Conservation (phyloP, 2,113 vertebrate species). For the Anguilla rostrata region DNA sequence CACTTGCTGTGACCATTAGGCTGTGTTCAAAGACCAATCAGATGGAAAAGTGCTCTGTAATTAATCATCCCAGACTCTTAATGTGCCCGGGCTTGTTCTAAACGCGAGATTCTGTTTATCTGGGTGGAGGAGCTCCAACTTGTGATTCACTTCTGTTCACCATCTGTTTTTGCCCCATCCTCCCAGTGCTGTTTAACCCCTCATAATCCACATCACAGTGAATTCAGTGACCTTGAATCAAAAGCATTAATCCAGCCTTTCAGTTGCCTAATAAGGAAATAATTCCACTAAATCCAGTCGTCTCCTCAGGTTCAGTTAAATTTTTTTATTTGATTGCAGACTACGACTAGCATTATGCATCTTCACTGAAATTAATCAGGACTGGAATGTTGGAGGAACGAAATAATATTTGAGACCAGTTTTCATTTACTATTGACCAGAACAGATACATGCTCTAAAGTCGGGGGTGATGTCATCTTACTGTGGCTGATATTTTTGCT, state of each 20-base stretch:
- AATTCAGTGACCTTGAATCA: background rate
- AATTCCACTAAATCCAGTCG: background rate
- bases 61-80: background rate
- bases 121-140: constrained; percentile 47
- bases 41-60: background rate
- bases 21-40: background rate
- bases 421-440: background rate
- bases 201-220: constrained; percentile 23
- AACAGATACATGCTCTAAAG: background rate
- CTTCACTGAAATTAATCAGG: background rate
- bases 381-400: background rate
- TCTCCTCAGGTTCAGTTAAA: background rate
- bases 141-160: constrained; percentile 58
- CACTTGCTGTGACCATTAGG: background rate
- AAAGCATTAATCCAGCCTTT: background rate
- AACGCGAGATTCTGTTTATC: constrained; percentile 49
- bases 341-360: background rate
- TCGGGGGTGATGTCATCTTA: no score
- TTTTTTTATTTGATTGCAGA: background rate
- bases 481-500: background rate
- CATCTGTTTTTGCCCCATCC: constrained; percentile 34
- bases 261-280: background rate
- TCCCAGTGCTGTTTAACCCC: constrained; percentile 28
- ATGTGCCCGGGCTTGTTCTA: background rate
- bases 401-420: background rate